Conservation (phyloP, 2,797 vertebrate species). For the Glossophaga mutica region DNA sequence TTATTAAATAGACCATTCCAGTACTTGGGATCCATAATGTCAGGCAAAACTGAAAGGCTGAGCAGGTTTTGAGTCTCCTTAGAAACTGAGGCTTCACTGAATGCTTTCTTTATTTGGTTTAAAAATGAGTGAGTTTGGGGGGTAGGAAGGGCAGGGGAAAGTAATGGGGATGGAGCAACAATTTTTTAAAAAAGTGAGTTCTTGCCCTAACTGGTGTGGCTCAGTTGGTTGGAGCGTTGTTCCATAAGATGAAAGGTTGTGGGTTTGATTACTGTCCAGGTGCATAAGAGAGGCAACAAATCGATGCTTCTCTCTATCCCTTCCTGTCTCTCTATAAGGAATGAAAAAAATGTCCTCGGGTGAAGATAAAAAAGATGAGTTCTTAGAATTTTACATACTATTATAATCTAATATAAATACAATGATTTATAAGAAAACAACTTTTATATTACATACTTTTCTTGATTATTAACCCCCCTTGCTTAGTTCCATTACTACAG, state of each 20-base stretch:
- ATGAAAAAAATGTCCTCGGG: neutral
- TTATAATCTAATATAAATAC: neutral
- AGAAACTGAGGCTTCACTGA: neutral
- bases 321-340: neutral
- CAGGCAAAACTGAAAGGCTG: neutral
- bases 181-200: neutral
- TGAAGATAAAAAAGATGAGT: neutral
- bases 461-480: neutral
- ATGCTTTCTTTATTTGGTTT: neutral
- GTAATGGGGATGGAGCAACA: too few relatives aligned
- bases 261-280: neutral
- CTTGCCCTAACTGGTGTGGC: neutral
- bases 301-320: neutral
- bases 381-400: slow-evolving; percentile 21
- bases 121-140: neutral
- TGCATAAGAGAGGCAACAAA: neutral
- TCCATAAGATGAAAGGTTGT: neutral
- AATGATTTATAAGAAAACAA: slow-evolving; percentile 29
- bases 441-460: neutral
- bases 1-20: neutral
- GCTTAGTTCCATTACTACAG: slow-evolving; percentile 24
- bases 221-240: neutral
- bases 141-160: too few relatives aligned
- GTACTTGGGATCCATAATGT: neutral
- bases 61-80: neutral